phyloP scores from a whole-genome alignment of 2,888 invertebrate species.

The Uloborus plumipes region DNA sequence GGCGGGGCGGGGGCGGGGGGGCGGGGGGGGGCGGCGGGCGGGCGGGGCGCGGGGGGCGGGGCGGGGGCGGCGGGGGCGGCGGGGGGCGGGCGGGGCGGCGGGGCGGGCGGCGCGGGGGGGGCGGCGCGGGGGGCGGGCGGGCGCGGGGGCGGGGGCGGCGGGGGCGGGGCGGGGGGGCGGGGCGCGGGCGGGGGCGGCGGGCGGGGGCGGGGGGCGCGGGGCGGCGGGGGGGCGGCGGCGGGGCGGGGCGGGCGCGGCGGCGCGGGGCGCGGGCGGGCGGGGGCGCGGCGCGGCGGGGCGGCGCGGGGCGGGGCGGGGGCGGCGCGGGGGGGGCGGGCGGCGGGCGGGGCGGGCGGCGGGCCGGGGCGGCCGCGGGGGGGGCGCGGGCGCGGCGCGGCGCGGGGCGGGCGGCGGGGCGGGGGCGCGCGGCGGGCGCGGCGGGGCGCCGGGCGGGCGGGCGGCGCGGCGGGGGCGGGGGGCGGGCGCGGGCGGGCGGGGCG shows the following conservation, averaged over 20 bases:
- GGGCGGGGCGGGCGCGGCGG: not conserved
- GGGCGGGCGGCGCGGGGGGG: not conserved
- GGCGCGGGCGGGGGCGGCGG: not conserved
- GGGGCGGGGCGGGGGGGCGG: not conserved
- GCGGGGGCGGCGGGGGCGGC: not conserved
- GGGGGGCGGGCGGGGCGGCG: not conserved
- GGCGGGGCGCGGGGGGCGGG: not conserved
- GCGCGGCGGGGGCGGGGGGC: not conserved
- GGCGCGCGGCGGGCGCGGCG: not conserved
- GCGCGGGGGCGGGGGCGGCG: not conserved
- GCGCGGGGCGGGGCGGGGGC: not conserved
- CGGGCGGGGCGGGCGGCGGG: not conserved
- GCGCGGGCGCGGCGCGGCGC: not conserved
- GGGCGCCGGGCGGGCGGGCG: not conserved
- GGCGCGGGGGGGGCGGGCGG: not conserved
- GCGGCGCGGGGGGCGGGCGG: not conserved
- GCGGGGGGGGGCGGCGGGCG: not conserved
- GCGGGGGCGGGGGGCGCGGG: not conserved
- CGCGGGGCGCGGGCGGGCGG: not conserved
- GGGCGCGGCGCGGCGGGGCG: not conserved
- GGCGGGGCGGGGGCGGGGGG: not conserved
- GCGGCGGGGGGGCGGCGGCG: not conserved
- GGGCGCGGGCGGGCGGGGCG: not conserved
- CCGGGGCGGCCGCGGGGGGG: not conserved
- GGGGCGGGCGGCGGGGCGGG: not conserved